phyloP scores from a whole-genome alignment of 2,888 invertebrate genomes.

The Priocnemis perturbator region DNA sequence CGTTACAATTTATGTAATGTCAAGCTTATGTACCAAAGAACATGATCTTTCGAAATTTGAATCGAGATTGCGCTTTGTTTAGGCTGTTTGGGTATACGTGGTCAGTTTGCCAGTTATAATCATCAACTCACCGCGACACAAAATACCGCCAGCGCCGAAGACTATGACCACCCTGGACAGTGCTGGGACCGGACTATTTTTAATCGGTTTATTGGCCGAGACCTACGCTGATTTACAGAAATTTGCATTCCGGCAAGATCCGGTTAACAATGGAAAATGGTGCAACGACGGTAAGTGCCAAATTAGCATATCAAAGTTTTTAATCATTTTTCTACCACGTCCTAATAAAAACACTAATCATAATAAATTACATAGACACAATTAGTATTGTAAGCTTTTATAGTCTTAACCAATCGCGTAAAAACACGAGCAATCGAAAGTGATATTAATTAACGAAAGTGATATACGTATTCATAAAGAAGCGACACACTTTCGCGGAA shows the following conservation, averaged over 20 bases:
- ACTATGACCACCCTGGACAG: constrained; percentile 93
- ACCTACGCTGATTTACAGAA: constrained; percentile 95
- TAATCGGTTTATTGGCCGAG: constrained; percentile 90
- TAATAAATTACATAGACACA: neutral
- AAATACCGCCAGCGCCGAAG: constrained; percentile 85
- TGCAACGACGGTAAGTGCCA: constrained; percentile 86
- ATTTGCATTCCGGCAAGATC: constrained; percentile 92
- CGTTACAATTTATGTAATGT: too few species aligned
- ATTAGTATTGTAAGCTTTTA: neutral
- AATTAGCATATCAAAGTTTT: too few species aligned
- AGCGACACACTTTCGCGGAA: too few species aligned
- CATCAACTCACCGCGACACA: constrained; percentile 89
- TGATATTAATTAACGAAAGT: too few species aligned
- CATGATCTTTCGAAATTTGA: neutral
- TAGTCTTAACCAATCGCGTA: too few species aligned
- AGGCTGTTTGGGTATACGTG: constrained; percentile 94
- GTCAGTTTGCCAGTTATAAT: constrained; percentile 95
- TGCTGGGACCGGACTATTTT: constrained; percentile 89
- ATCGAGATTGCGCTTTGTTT: constrained; percentile 57
- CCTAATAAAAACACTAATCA: too few species aligned
- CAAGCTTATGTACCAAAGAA: neutral
- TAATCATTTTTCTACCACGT: too few species aligned
- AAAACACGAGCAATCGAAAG: neutral
- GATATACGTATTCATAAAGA: too few species aligned
- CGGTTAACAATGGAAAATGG: constrained; percentile 92